These are phyloP conservation scores for Brachyopa scutellaris DNA, from an alignment of 2,888 invertebrate genomes.

Conservation along the genomic window DNA sequence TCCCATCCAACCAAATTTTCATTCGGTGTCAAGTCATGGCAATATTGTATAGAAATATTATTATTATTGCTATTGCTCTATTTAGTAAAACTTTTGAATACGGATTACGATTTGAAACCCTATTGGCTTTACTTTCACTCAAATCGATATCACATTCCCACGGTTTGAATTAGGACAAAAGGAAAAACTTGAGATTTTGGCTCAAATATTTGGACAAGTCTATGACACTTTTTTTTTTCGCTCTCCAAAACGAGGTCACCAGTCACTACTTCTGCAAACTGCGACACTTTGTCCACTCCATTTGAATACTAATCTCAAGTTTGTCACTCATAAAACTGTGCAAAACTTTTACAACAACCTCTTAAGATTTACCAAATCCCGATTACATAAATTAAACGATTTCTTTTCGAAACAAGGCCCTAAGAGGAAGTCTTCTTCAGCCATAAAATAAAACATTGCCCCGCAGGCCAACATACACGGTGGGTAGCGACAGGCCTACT, in stretches of 20 bases:
- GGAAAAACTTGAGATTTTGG: background rate
- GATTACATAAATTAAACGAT: slow-evolving; percentile 19
- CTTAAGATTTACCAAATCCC: background rate
- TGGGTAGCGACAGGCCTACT: slow-evolving; percentile 45
- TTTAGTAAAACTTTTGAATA: too few species aligned
- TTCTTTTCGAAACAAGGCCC: slow-evolving; percentile 21
- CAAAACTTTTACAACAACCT: background rate
- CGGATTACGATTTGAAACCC: too few species aligned
- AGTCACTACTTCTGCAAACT: background rate
- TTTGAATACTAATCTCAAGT: background rate
- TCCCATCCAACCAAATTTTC: too few species aligned
- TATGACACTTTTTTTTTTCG: background rate
- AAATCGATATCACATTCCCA: background rate
- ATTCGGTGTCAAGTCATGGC: too few species aligned
- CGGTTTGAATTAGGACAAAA: background rate
- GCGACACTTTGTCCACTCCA: slow-evolving; percentile 1
- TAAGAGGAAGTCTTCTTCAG: slow-evolving; percentile 14
- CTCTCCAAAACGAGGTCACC: slow-evolving; percentile 8
- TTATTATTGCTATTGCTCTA: too few species aligned
- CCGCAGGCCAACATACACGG: background rate
- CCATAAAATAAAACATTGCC: background rate
- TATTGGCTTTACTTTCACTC: too few species aligned
- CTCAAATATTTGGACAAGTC: background rate
- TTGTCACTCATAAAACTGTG: background rate
- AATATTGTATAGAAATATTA: too few species aligned